Percentiles rank a stretch among this genome's conserved stretches.
phyloP scores from a whole-genome alignment of 2,113 vertebrate species.

The Aplodontia rufa region DNA sequence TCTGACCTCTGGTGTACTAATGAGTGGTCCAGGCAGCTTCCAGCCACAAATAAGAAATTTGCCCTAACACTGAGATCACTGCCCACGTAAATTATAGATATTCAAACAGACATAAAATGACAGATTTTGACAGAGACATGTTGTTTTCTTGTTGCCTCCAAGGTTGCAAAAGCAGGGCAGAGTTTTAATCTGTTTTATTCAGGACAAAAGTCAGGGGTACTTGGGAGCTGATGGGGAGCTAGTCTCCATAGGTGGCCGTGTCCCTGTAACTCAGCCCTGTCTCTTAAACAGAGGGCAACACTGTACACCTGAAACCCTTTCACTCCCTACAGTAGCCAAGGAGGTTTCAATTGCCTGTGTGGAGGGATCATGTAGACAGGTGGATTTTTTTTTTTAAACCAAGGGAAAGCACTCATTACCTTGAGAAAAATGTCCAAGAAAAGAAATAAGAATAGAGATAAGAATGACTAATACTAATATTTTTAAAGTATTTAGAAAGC shows the following conservation, averaged over 20 bases:
- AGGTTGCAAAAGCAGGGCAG: neutral
- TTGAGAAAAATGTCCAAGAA: neutral
- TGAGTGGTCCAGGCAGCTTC: slow-evolving; percentile 80
- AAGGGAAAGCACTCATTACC: neutral
- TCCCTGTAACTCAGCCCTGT: neutral
- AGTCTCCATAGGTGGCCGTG: neutral
- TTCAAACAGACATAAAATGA: neutral
- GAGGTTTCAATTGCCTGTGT: neutral
- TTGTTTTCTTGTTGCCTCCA: neutral
- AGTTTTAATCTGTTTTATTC: neutral
- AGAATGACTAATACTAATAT: neutral
- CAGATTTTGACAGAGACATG: neutral
- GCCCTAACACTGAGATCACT: slow-evolving; percentile 63
- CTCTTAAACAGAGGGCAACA: neutral
- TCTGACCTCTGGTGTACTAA: slow-evolving; percentile 83
- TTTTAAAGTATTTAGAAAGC: neutral
- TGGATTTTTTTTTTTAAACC: neutral
- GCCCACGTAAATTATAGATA: slow-evolving; percentile 40
- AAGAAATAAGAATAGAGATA: neutral
- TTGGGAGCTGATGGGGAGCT: neutral
- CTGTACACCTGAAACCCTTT: neutral
- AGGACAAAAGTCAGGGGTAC: too few species aligned
- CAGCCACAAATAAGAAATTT: slow-evolving; percentile 81
- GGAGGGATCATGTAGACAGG: neutral
- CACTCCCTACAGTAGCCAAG: neutral